phyloP scores from a whole-genome alignment of 2,888 invertebrate genomes.

The Xylota segnis region DNA sequence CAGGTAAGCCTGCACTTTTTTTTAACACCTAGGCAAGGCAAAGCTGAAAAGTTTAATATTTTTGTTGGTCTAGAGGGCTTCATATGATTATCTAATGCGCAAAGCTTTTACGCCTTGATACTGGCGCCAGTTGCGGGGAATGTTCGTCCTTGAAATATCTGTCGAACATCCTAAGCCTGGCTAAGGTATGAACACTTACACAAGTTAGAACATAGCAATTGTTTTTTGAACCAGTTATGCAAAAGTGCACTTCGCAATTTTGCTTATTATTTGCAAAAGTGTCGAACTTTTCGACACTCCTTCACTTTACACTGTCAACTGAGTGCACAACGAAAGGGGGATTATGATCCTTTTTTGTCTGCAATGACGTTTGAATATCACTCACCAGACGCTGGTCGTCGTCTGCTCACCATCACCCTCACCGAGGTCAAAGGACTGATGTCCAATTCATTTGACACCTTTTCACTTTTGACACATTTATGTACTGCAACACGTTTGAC shows the following conservation, averaged over 20 bases:
- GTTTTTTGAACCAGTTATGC: conserved; percentile 24
- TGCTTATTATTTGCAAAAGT: conserved; percentile 34
- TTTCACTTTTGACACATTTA: background rate
- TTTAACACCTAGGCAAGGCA: conserved; percentile 79
- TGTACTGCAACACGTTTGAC: background rate
- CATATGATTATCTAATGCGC: conserved; percentile 50
- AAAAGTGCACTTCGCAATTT: conserved; percentile 71
- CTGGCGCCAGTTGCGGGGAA: conserved; percentile 57
- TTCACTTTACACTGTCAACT: conserved; percentile 42
- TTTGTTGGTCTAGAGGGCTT: conserved; percentile 53
- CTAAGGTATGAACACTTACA: conserved; percentile 70
- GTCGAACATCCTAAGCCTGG: conserved; percentile 33
- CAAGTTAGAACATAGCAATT: conserved; percentile 78
- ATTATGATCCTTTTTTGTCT: background rate
- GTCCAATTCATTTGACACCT: background rate
- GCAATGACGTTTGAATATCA: background rate
- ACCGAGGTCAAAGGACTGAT: background rate
- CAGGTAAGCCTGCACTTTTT: conserved; percentile 81
- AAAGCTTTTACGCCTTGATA: conserved; percentile 67
- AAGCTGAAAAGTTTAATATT: conserved; percentile 63
- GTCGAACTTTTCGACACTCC: conserved; percentile 36
- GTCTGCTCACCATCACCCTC: background rate
- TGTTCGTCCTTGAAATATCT: background rate
- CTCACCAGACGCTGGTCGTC: background rate
- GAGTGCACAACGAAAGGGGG: conserved; percentile 15